These are phyloP conservation scores for Elachura formosa DNA, from an alignment of 2,113 vertebrate species.

Conservation along the genomic window DNA sequence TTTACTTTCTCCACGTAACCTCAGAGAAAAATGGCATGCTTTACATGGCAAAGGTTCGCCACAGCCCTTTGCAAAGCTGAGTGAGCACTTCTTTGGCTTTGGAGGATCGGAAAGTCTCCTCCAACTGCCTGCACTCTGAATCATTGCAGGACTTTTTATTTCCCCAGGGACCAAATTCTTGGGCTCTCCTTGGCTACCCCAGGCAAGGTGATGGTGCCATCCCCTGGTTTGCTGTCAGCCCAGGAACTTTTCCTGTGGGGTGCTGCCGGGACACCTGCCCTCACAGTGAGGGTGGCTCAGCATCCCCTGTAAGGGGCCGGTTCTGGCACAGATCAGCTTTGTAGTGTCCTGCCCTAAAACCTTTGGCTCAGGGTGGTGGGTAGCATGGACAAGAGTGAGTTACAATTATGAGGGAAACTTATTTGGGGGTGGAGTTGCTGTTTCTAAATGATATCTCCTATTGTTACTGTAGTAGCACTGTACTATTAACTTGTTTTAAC, in stretches of 20 bases:
- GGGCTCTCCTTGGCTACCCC: background rate
- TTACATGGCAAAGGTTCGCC: background rate
- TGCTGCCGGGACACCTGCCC: background rate
- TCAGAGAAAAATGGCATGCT: background rate
- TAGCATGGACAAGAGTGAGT: background rate
- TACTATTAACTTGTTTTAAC: background rate
- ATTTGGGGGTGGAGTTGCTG: background rate
- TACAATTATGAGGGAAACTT: background rate
- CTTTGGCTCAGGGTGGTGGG: background rate
- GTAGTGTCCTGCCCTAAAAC: accelerated
- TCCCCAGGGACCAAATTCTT: background rate
- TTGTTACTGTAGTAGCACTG: background rate
- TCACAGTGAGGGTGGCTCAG: accelerated
- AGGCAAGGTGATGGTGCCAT: background rate
- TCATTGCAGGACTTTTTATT: background rate
- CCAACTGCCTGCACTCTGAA: background rate
- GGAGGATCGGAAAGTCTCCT: background rate
- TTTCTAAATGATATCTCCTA: background rate
- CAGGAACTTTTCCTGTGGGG: background rate
- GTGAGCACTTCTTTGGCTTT: background rate
- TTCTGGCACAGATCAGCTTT: background rate
- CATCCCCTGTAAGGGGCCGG: background rate
- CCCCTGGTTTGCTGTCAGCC: background rate
- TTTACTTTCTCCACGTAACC: background rate
- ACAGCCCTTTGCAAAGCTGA: background rate